Conservation (phyloP, 2,888 invertebrate species). For the Oxycera nigricornis region DNA sequence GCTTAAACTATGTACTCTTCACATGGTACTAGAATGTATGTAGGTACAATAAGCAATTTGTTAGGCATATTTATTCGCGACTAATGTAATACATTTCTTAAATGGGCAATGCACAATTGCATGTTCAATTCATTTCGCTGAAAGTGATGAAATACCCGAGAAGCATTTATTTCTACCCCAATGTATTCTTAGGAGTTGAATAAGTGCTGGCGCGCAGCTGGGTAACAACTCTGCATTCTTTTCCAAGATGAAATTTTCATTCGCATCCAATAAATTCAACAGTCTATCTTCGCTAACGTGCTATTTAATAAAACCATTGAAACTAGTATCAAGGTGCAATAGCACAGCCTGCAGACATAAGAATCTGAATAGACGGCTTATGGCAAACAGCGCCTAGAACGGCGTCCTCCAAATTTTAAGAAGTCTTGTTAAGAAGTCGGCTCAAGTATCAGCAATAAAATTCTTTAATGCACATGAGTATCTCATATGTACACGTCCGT, state of each 20-base stretch:
- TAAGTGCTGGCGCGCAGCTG: too few species aligned
- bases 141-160: too few species aligned
- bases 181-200: too few species aligned
- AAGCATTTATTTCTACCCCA: too few species aligned
- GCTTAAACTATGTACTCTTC: too few species aligned
- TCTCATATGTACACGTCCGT: constrained; percentile 21
- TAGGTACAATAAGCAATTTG: too few species aligned
- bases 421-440: constrained; percentile 43
- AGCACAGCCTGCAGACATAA: neutral
- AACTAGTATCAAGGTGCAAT: neutral
- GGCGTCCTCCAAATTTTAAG: constrained; percentile 40
- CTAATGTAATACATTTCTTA: too few species aligned
- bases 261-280: constrained; percentile 8
- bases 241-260: constrained; percentile 14
- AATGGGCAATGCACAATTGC: too few species aligned
- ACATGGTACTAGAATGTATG: too few species aligned
- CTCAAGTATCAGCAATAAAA: constrained; percentile 45
- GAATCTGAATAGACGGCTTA: neutral
- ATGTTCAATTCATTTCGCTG: too few species aligned
- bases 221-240: neutral
- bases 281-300: neutral
- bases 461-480: constrained; percentile 40
- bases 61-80: too few species aligned
- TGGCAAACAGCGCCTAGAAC: neutral
- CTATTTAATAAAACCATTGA: constrained; percentile 2